Conservation (phyloP, 2,113 vertebrate species). For the human region DNA sequence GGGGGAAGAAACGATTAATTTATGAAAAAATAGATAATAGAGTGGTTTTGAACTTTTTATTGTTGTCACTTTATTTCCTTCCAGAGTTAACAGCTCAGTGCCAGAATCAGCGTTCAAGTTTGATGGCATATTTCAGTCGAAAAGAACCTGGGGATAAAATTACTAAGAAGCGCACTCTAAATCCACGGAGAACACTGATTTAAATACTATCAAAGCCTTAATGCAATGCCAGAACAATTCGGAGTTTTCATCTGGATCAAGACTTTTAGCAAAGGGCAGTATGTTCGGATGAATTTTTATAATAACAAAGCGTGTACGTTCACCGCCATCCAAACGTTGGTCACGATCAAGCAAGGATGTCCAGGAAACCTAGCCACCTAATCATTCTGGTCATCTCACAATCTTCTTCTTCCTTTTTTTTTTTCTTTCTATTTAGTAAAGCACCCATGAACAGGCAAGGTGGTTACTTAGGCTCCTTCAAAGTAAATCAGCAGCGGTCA, state of each 20-base stretch:
- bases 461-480: not conserved
- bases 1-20: not conserved
- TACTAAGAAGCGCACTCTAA: not conserved
- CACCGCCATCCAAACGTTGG: not conserved
- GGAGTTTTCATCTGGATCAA: not conserved
- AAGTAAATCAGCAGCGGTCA: not conserved
- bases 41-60: not conserved
- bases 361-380: not conserved
- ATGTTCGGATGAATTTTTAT: not conserved
- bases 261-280: not conserved
- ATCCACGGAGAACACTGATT: not conserved
- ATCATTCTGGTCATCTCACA: not conserved
- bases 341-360: not conserved
- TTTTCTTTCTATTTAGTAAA: not conserved
- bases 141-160: not conserved
- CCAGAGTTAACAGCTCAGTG: not conserved
- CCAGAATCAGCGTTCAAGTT: not conserved
- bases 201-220: not conserved
- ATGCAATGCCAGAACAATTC: not conserved
- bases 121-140: not conserved
- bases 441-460: not conserved
- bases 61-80: conserved; percentile 5
- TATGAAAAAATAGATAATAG: not conserved
- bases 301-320: not conserved
- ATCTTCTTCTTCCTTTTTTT: no score